Base-by-base conservation (phyloP, 2,888 invertebrate species). In the Nasonovia ribisnigri region DNA sequence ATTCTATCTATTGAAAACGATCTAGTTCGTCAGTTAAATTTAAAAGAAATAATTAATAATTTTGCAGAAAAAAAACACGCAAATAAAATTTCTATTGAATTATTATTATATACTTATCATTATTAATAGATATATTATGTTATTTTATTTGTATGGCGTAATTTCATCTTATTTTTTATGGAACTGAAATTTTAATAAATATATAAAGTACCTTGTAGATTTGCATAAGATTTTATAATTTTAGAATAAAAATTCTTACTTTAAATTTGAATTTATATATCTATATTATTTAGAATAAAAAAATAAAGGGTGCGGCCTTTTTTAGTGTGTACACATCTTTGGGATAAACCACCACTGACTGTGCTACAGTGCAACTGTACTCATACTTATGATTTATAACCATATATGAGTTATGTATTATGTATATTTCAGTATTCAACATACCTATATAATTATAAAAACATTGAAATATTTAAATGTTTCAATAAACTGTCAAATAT, bases 81-180 rank as follows among this genome's bases (percentile, higher is more conserved):
- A n/a, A n/a, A n/a, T n/a, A n/a, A n/a, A n/a, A n/a, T n/a, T n/a
- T n/a, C n/a, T n/a, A n/a, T n/a, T n/a, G n/a, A n/a, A n/a, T n/a
- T n/a, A n/a, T n/a, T n/a, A n/a, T n/a, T n/a, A n/a, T n/a, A n/a
- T n/a, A n/a, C n/a, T n/a, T n/a, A n/a, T n/a, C n/a, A n/a, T n/a
- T n/a, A n/a, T n/a, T n/a, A n/a, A n/a, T n/a, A n/a, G n/a, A n/a
- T n/a, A n/a, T n/a, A n/a, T n/a, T n/a, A n/a, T n/a, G n/a, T n/a
- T n/a, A 84, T 84, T 84, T 84, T 42, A 84, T 84, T 84, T 84
- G 84, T 84, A 84, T 84, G 0, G 3, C 46, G 11, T 84, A 84
- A 84, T 84, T 84, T 84, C 84, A 84, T 84, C 16, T 43, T 84
- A 84, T 84, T 84, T 84, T 42, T 42, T 84, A 84, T 84, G 42